Evolutionary conservation across 2,113 vertebrate genomes (phyloP).

Genomic region (Abramis brama): DNA sequence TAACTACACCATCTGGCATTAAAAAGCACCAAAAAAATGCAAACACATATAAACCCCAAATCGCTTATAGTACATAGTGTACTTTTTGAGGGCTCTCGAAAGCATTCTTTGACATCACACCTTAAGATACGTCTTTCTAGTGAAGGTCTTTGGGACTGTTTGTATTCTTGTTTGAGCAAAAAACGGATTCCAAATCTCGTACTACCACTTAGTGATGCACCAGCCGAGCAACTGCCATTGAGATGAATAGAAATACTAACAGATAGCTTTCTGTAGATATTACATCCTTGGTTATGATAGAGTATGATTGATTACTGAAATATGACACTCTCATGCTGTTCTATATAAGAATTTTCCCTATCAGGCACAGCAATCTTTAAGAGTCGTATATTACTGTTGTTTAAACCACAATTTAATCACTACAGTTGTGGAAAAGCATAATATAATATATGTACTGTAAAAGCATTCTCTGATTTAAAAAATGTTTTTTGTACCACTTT

Average conservation of each 20-base stretch:
- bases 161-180: background rate
- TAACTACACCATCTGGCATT: background rate
- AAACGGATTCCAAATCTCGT: background rate
- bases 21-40: background rate
- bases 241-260: background rate
- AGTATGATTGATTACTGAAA: background rate
- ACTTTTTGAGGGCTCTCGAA: too few relatives aligned
- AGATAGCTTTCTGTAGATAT: background rate
- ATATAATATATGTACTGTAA: background rate
- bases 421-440: background rate
- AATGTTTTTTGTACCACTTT: background rate
- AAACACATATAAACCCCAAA: background rate
- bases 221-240: background rate
- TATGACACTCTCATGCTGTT: background rate
- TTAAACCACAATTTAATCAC: constrained; percentile 2
- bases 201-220: background rate
- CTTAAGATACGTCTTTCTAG: background rate
- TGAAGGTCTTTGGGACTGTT: too few relatives aligned
- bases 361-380: background rate
- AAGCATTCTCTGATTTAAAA: background rate
- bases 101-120: too few relatives aligned
- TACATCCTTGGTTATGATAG: background rate
- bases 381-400: background rate
- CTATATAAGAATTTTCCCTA: background rate
- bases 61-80: background rate